Evolutionary conservation across 2,113 vertebrate genomes (phyloP).

Genomic region (Rhinogobius similis): DNA sequence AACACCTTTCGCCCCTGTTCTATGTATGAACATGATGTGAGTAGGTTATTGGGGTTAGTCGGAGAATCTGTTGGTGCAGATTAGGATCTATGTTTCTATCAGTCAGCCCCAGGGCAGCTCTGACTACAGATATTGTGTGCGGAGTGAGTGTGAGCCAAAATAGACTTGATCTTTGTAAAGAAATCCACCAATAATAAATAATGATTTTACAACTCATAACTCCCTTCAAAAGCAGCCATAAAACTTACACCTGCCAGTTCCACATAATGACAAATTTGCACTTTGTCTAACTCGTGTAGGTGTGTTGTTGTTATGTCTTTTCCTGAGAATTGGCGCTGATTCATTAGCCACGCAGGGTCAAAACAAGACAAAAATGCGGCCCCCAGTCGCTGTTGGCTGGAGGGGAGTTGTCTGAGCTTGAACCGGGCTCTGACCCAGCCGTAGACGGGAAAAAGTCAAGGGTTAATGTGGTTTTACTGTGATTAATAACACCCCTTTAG

Average conservation of each 20-base stretch:
- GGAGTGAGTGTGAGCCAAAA: too few species aligned
- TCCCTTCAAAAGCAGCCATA: too few species aligned
- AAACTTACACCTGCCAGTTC: background rate
- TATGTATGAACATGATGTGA: too few species aligned
- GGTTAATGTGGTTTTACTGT: slow-evolving; percentile 3
- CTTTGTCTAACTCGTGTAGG: background rate
- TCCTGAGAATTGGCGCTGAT: slow-evolving; percentile 1
- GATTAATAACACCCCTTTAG: slow-evolving; percentile 13
- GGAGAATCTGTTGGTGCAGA: too few species aligned
- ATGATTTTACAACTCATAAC: too few species aligned
- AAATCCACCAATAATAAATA: too few species aligned
- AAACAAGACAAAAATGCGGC: slow-evolving; percentile 8
- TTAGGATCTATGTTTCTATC: too few species aligned
- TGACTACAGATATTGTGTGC: too few species aligned
- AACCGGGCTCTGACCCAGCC: slow-evolving; percentile 28
- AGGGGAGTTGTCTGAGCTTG: slow-evolving; percentile 19
- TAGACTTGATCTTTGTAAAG: too few species aligned
- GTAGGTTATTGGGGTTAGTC: too few species aligned
- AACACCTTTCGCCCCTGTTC: too few species aligned
- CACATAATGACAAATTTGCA: background rate
- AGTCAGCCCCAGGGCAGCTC: too few species aligned
- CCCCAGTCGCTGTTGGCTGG: slow-evolving; percentile 9
- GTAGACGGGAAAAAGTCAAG: background rate
- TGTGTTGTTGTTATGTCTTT: background rate
- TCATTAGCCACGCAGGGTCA: slow-evolving; percentile 1